Percentiles rank a stretch among this genome's conserved stretches.
phyloP scores from a whole-genome alignment of 2,797 vertebrate species.

The Simalia tracyae region DNA sequence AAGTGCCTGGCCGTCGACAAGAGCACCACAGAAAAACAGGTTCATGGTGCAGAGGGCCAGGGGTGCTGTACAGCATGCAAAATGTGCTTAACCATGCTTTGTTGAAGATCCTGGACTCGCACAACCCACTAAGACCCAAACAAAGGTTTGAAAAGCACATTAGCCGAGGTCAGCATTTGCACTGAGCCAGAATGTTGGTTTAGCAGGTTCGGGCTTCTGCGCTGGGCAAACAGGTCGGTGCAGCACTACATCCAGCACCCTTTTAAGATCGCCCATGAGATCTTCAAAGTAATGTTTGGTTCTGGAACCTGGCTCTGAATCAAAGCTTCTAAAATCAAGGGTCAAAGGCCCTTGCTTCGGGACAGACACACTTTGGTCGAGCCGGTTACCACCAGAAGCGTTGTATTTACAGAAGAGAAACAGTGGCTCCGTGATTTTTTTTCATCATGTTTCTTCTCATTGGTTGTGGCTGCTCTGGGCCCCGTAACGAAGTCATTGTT shows the following conservation, averaged over 20 bases:
- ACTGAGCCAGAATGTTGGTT: background rate
- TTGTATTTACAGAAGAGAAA: background rate
- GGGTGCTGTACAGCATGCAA: background rate
- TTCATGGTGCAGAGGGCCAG: background rate
- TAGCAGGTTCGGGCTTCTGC: background rate
- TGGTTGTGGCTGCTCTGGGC: background rate
- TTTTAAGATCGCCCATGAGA: background rate
- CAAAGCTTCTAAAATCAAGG: background rate
- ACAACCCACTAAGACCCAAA: background rate
- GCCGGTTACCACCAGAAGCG: rapidly evolving
- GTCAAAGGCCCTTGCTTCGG: background rate
- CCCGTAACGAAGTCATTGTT: rapidly evolving
- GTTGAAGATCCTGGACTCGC: background rate
- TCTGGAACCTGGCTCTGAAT: background rate
- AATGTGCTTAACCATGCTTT: background rate
- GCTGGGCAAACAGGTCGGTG: background rate
- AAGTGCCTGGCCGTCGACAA: background rate
- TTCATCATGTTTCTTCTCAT: background rate
- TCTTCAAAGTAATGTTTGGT: background rate
- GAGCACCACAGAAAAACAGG: background rate
- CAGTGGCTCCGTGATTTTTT: background rate
- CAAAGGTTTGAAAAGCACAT: background rate
- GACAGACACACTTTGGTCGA: background rate
- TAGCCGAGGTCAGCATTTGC: background rate
- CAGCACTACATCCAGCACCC: background rate